Conservation (phyloP, 2,113 vertebrate species). For the Scalopus aquaticus region DNA sequence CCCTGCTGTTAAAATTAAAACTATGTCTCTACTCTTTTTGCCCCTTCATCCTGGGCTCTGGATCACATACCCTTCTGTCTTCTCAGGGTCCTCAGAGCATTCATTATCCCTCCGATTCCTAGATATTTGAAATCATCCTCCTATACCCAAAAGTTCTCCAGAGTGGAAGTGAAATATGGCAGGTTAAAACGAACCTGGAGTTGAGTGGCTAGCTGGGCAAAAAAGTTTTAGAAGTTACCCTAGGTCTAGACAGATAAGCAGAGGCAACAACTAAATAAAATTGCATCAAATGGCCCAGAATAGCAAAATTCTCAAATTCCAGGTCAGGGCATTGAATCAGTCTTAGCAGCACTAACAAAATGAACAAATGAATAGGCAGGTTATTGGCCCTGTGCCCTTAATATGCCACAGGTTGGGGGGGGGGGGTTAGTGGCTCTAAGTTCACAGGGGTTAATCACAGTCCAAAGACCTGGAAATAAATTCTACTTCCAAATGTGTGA, state of each 20-base stretch:
- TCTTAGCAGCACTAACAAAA: background rate
- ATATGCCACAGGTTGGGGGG: background rate
- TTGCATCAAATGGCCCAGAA: background rate
- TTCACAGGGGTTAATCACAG: background rate
- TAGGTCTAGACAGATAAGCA: background rate
- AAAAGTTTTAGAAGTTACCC: background rate
- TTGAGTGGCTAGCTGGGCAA: background rate
- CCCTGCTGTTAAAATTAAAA: background rate
- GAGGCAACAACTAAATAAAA: background rate
- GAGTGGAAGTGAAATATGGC: background rate
- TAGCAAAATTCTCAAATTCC: background rate
- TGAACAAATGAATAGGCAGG: background rate
- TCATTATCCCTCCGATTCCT: background rate
- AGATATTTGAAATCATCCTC: background rate
- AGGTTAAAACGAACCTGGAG: background rate
- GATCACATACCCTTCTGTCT: constrained; percentile 35
- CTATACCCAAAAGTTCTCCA: background rate
- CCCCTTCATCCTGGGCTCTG: background rate
- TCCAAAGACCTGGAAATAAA: background rate
- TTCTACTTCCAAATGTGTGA: background rate
- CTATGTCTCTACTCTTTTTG: background rate
- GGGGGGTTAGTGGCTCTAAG: background rate
- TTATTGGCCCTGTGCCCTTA: background rate
- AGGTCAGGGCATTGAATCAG: background rate
- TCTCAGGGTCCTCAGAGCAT: background rate